Conservation (phyloP, 1,140 invertebrate genomes). For the Hormaphis cornu region DNA sequence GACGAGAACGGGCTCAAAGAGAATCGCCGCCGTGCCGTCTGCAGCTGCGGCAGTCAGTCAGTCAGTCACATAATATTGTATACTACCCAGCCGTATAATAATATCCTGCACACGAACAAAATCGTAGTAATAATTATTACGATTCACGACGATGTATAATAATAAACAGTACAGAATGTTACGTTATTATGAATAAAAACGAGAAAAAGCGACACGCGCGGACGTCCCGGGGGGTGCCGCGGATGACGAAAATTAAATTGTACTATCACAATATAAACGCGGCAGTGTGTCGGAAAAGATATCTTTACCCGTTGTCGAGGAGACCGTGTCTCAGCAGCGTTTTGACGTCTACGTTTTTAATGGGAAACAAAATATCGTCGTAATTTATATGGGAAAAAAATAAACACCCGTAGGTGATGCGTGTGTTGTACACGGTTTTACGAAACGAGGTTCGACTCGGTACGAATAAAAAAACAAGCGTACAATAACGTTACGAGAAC, state of each 20-base stretch:
- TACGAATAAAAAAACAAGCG: not conserved
- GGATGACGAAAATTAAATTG: not conserved
- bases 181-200: not conserved
- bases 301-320: not conserved
- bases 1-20: not conserved
- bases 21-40: not conserved
- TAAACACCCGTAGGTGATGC: not conserved
- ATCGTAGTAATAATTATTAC: no score
- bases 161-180: not conserved
- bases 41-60: not conserved
- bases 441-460: slow-evolving; percentile 19
- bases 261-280: not conserved
- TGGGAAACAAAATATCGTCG: not conserved
- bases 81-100: no score
- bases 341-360: slow-evolving; percentile 10
- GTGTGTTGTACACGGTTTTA: no score
- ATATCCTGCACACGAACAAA: no score
- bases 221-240: not conserved
- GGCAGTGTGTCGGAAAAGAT: not conserved
- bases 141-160: not conserved
- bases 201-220: not conserved
- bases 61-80: no score
- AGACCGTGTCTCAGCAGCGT: slow-evolving; percentile 7
- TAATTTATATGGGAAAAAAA: not conserved
- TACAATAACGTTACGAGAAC: not conserved